Evolutionary conservation across 2,113 vertebrate species (phyloP).

Genomic region (Miniopterus natalensis): DNA sequence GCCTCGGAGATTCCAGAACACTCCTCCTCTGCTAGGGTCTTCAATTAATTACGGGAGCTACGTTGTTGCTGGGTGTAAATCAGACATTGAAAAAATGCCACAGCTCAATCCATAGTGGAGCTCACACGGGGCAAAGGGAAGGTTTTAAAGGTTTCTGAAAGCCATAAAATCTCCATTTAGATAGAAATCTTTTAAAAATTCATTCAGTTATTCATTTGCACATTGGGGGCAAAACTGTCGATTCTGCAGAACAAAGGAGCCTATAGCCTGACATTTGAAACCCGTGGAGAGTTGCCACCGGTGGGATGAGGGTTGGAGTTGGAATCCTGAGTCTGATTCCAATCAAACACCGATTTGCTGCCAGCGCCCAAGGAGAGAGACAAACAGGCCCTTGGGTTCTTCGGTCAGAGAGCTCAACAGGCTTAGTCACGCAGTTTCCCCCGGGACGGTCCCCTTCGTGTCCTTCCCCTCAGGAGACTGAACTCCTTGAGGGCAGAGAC

Average conservation of each 20-base stretch:
- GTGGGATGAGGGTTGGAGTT: neutral
- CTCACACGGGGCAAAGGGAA: neutral
- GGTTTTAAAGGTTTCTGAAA: slow-evolving; percentile 51
- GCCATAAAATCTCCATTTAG: slow-evolving; percentile 59
- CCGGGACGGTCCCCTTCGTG: neutral
- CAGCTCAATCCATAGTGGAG: neutral
- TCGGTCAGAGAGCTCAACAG: neutral
- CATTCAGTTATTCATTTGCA: slow-evolving; percentile 52
- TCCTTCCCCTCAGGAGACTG: no score
- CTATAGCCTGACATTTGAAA: neutral
- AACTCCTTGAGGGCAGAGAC: neutral
- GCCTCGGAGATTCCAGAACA: neutral
- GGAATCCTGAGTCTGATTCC: neutral
- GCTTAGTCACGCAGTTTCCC: neutral
- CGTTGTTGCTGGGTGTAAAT: slow-evolving; percentile 43
- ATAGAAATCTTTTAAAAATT: slow-evolving; percentile 17
- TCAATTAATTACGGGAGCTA: slow-evolving; percentile 19
- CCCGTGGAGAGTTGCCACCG: neutral
- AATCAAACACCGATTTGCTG: neutral
- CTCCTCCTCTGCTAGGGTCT: neutral
- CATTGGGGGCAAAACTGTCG: neutral
- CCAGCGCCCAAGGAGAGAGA: neutral
- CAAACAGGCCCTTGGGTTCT: neutral
- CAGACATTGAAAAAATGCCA: slow-evolving; percentile 38
- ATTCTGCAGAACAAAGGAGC: neutral